These are phyloP conservation scores for Bradypodion ventrale DNA, from an alignment of 2,797 vertebrate species.

Conservation along the genomic window DNA sequence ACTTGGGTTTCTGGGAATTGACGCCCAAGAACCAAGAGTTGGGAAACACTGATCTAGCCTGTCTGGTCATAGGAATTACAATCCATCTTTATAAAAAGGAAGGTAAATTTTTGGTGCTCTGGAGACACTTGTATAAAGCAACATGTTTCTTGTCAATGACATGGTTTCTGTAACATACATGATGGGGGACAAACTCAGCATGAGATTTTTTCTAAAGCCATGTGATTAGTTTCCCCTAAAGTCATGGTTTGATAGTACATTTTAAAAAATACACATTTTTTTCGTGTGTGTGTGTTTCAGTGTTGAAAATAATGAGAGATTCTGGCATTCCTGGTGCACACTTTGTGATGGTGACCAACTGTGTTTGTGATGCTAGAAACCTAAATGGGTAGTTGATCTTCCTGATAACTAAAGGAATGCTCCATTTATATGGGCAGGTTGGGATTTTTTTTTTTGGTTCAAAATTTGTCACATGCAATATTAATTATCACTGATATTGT, in stretches of 20 bases:
- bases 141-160: not conserved
- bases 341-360: too few species aligned
- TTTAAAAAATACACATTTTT: not conserved
- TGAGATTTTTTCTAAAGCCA: not conserved
- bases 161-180: not conserved
- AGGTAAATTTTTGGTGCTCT: too few species aligned
- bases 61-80: too few species aligned
- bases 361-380: not conserved
- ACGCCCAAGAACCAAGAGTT: too few species aligned
- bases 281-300: not conserved
- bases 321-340: not conserved
- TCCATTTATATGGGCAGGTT: too few species aligned
- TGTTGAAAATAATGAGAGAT: not conserved
- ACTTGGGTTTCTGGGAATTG: too few species aligned
- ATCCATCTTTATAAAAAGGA: too few species aligned
- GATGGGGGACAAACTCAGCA: not conserved
- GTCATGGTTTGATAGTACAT: too few species aligned
- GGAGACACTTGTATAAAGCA: too few species aligned
- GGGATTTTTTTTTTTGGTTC: not conserved
- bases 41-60: too few species aligned
- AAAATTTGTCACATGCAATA: not conserved
- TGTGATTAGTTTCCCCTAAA: not conserved
- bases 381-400: too few species aligned
- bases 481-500: not conserved
- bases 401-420: not conserved